phyloP scores from a whole-genome alignment of 1,140 invertebrate genomes.

The Scaptomyza montana region DNA sequence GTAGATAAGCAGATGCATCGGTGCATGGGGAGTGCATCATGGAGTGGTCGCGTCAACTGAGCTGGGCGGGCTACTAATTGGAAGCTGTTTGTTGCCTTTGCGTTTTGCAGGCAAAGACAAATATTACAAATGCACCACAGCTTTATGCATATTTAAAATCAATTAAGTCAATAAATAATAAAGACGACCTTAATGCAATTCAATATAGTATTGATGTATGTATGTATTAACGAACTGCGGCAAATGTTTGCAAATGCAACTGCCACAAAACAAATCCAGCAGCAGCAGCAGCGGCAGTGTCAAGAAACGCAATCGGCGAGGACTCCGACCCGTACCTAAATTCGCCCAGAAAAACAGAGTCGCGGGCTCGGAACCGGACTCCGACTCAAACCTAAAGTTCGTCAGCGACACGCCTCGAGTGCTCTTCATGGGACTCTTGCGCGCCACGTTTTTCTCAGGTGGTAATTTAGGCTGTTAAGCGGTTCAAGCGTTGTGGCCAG shows the following conservation, averaged over 20 bases:
- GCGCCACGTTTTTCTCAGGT: slow-evolving; percentile 30
- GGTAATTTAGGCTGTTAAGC: slow-evolving; percentile 19
- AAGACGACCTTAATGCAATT: slow-evolving; percentile 76
- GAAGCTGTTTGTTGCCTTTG: slow-evolving; percentile 64
- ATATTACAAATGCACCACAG: slow-evolving; percentile 76
- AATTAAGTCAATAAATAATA: slow-evolving; percentile 83
- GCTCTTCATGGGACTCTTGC: slow-evolving; percentile 36
- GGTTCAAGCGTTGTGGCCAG: slow-evolving; percentile 19
- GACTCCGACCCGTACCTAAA: not conserved
- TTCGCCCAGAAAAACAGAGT: too few relatives aligned
- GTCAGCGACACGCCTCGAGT: slow-evolving; percentile 46
- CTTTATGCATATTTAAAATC: slow-evolving; percentile 84
- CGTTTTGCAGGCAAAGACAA: slow-evolving; percentile 79
- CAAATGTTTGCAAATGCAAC: slow-evolving; percentile 47
- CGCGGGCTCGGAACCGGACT: not conserved
- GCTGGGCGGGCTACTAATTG: slow-evolving; percentile 60
- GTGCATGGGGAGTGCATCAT: too few relatives aligned
- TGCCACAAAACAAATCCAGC: slow-evolving; percentile 26
- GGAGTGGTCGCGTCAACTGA: not conserved
- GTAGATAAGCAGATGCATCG: not conserved
- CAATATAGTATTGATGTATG: slow-evolving; percentile 17
- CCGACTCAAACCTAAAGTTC: not conserved
- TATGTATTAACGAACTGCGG: slow-evolving; percentile 39
- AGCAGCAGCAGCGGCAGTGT: not conserved
- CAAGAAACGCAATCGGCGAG: slow-evolving; percentile 13